These are phyloP conservation scores for Apodemia hepburni DNA, from an alignment of 2,888 invertebrate species.

Conservation along the genomic window DNA sequence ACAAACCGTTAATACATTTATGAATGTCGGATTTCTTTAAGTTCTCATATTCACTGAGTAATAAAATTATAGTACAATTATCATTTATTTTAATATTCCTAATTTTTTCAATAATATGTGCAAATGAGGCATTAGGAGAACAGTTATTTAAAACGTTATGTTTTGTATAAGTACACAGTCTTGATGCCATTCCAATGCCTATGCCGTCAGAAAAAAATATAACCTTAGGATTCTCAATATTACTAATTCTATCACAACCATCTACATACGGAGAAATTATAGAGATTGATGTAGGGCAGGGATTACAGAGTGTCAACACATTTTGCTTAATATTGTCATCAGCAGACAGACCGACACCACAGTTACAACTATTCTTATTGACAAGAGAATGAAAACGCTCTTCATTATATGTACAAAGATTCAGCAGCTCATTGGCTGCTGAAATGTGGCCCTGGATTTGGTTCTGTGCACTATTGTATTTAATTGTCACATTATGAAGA, in stretches of 20 bases:
- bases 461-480: not conserved
- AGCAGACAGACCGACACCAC: not conserved
- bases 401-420: not conserved
- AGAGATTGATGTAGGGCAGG: not conserved
- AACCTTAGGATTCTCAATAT: not conserved
- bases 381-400: conserved; percentile 2
- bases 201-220: not conserved
- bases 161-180: not conserved
- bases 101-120: too few species aligned
- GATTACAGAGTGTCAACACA: not conserved
- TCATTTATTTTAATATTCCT: not conserved
- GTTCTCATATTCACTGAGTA: not conserved
- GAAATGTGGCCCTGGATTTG: not conserved
- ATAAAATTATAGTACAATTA: not conserved
- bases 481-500: not conserved
- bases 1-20: not conserved
- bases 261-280: not conserved
- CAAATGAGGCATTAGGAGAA: too few species aligned
- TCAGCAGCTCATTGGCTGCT: not conserved
- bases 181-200: too few species aligned
- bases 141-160: not conserved
- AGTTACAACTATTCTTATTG: not conserved
- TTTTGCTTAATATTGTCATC: not conserved
- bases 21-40: not conserved
- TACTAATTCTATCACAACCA: not conserved